Evolutionary conservation across 2,888 invertebrate genomes (phyloP).

Genomic region (Cerastis rubricosa): DNA sequence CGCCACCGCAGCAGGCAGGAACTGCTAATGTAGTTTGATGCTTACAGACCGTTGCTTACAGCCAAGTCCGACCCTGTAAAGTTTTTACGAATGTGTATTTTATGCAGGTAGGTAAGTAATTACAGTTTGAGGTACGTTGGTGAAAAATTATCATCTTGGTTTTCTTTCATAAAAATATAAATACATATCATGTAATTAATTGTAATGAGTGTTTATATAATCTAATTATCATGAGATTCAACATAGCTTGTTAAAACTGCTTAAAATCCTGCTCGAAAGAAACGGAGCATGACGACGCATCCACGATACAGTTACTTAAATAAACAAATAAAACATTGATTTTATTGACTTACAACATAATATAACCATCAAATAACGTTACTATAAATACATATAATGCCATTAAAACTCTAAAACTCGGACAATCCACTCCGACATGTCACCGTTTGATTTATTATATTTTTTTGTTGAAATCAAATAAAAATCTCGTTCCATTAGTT

Average conservation of each 20-base stretch:
- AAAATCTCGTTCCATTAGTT: slow-evolving; percentile 72
- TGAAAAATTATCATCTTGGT: slow-evolving; percentile 40
- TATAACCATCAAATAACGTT: slow-evolving; percentile 57
- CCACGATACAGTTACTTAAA: slow-evolving; percentile 55
- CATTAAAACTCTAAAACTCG: slow-evolving; percentile 48
- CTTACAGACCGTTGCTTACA: not conserved
- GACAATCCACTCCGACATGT: slow-evolving; percentile 50
- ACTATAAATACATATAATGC: slow-evolving; percentile 37
- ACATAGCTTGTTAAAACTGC: slow-evolving; percentile 57
- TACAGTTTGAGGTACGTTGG: slow-evolving; percentile 33
- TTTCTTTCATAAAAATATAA: slow-evolving; percentile 46
- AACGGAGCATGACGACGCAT: slow-evolving; percentile 56
- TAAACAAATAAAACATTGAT: slow-evolving; percentile 61
- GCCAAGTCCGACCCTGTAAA: slow-evolving; percentile 5
- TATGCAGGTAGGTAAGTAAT: slow-evolving; percentile 30
- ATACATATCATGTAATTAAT: slow-evolving; percentile 58
- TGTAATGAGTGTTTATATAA: slow-evolving; percentile 59
- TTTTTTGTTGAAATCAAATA: slow-evolving; percentile 56
- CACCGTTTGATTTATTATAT: slow-evolving; percentile 64
- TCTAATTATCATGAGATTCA: slow-evolving; percentile 55
- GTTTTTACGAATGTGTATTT: slow-evolving; percentile 30
- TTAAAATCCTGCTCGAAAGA: slow-evolving; percentile 52
- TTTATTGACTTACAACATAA: slow-evolving; percentile 61
- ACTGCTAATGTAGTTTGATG: not conserved
- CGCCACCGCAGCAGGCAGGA: not conserved